These are phyloP conservation scores for Archips xylosteana DNA, from an alignment of 2,888 invertebrate genomes.

Conservation along the genomic window DNA sequence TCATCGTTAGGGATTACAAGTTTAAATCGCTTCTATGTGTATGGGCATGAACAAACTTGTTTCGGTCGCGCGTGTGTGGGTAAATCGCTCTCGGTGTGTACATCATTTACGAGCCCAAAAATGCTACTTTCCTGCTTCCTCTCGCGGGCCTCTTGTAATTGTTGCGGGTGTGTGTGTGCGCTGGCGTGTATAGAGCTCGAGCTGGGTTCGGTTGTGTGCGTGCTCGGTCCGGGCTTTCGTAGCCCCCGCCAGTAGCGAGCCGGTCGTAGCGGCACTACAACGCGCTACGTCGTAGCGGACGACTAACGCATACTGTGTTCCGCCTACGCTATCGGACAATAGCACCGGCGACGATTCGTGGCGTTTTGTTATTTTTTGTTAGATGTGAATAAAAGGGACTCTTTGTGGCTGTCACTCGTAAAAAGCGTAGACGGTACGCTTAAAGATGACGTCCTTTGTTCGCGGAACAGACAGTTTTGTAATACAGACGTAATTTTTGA, in stretches of 20 bases:
- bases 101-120: constrained; percentile 81
- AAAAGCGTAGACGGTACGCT: constrained; percentile 66
- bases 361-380: constrained; percentile 77
- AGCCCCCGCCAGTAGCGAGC: constrained; percentile 83
- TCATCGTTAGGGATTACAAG: constrained; percentile 83
- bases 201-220: constrained; percentile 68
- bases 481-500: constrained; percentile 60
- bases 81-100: constrained; percentile 75
- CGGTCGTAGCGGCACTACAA: constrained; percentile 75
- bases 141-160: constrained; percentile 68
- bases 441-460: constrained; percentile 60
- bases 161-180: constrained; percentile 62
- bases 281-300: constrained; percentile 74
- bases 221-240: constrained; percentile 78
- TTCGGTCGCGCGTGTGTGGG: constrained; percentile 66
- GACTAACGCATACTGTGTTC: constrained; percentile 46
- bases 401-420: constrained; percentile 69
- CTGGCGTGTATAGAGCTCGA: constrained; percentile 58
- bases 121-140: constrained; percentile 78
- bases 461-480: constrained; percentile 58
- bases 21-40: constrained; percentile 79
- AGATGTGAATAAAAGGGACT: constrained; percentile 72
- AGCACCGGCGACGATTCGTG: constrained; percentile 72
- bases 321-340: constrained; percentile 48
- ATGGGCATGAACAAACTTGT: constrained; percentile 65